Conservation (phyloP, 2,888 invertebrate genomes). For the Caenorhabditis uteleia region DNA sequence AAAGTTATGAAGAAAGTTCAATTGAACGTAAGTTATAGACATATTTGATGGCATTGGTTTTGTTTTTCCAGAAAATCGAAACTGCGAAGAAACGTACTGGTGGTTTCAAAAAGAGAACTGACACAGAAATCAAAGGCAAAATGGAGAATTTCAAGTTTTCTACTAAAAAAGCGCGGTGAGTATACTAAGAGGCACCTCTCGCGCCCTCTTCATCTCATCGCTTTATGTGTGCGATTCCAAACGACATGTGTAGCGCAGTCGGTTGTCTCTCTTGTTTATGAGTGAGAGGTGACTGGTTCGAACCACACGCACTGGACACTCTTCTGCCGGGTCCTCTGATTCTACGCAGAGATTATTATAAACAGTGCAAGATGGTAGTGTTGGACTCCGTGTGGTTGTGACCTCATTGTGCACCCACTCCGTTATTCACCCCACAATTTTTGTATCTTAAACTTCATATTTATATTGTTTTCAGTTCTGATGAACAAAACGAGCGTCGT, state of each 20-base stretch:
- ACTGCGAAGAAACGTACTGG: slow-evolving; percentile 17
- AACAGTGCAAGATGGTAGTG: slow-evolving; percentile 26
- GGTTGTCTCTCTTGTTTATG: too few species aligned
- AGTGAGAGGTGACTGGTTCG: too few species aligned
- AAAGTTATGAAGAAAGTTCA: slow-evolving; percentile 49
- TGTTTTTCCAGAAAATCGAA: slow-evolving; percentile 20
- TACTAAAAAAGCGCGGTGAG: slow-evolving; percentile 39
- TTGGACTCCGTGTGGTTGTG: slow-evolving; percentile 33
- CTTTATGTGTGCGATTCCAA: too few species aligned
- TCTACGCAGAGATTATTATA: too few species aligned
- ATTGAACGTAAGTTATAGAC: slow-evolving; percentile 9
- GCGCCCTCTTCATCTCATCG: too few species aligned
- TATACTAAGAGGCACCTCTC: too few species aligned
- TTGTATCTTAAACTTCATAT: too few species aligned
- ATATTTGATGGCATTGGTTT: not conserved
- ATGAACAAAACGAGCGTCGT: slow-evolving; percentile 43
- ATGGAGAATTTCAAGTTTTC: slow-evolving; percentile 48
- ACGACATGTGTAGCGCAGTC: too few species aligned
- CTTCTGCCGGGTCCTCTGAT: too few species aligned
- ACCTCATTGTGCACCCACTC: slow-evolving; percentile 32
- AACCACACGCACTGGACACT: too few species aligned
- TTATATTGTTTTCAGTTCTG: slow-evolving; percentile 26
- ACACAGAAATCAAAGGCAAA: slow-evolving; percentile 22
- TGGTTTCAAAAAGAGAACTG: slow-evolving; percentile 7
- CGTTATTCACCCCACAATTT: slow-evolving; percentile 27